Evolutionary conservation across 2,113 vertebrate genomes (phyloP), one percentile per base, ranked within the genome.

Genomic region (Lagopus muta): DNA sequence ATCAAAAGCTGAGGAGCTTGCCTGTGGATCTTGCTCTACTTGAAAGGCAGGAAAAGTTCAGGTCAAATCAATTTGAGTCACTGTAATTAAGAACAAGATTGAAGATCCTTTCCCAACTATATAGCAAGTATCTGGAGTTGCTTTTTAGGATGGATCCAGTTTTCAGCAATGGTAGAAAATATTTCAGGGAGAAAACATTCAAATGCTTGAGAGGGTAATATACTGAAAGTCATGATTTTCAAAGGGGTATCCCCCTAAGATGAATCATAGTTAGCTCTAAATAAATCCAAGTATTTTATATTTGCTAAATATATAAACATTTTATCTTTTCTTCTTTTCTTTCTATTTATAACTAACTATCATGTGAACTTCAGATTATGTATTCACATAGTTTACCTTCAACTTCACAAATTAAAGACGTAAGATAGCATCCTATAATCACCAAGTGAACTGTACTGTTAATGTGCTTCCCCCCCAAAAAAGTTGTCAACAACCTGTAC

Each of bases 1-100:
- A 92, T 97, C 94, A 93, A 97, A 97, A 97, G 84, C 88, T 92
- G 80, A 57, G 57, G 74, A 96, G 77, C 45, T 93, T 87, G 93
- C 96, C 96, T 95, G 93, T 90, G 93, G 93, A 94, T 95, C 93
- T 69, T 91, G 50, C 82, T 93, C 82, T 90, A 87, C 76, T 93
- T 94, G 94, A 96, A 97, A 96, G 74, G 74, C 91, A 94, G 86
- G 47, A 60, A 95, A 82, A 91, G 90, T 95, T 96, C 94, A 96
- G 94, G 96, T 96, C 95, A 97, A 96, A 97, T 97, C 96, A 96
- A 96, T 97, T 90, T 95, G 80, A 96, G 84, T 90, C 87, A 87
- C 84, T 89, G 93, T 97, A 97, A 97, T 96, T 97, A 97, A 96
- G 90, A 95, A 86, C 34, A 97, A 97, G 96, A 96, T 83, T 95